Conservation (phyloP, 2,113 vertebrate genomes). For the Cephalopholis sonnerati region DNA sequence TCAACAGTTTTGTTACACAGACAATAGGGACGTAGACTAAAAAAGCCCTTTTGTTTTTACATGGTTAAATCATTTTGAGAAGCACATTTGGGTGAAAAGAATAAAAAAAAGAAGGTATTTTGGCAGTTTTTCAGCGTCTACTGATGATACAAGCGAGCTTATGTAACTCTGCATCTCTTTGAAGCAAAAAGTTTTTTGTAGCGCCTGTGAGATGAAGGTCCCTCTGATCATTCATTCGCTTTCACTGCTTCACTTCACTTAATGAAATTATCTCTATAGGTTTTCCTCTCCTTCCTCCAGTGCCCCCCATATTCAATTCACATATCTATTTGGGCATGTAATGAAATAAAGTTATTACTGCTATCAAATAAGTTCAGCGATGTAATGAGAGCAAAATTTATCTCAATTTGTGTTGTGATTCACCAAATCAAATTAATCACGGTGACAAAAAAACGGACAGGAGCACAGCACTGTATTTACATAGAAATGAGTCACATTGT, state of each 20-base stretch:
- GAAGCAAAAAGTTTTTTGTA: conserved; percentile 40
- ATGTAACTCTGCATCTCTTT: conserved; percentile 34
- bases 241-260: conserved; percentile 53
- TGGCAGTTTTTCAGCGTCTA: background rate
- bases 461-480: conserved; percentile 55
- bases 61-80: background rate
- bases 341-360: conserved; percentile 60
- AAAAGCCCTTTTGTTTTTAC: background rate
- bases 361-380: conserved; percentile 38
- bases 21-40: conserved; percentile 1
- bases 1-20: conserved; percentile 44
- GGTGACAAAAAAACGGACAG: conserved; percentile 25
- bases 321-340: conserved; percentile 61
- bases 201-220: conserved; percentile 31
- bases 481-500: conserved; percentile 69
- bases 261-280: conserved; percentile 57
- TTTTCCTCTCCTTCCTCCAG: conserved; percentile 36
- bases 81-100: background rate
- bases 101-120: background rate
- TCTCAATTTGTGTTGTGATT: conserved; percentile 59
- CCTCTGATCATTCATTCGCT: conserved; percentile 24
- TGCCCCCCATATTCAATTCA: conserved; percentile 30
- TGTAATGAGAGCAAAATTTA: conserved; percentile 56
- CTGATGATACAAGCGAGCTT: conserved; percentile 16
- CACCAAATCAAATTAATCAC: conserved; percentile 51